These are phyloP conservation scores for Sarcophaga peregrina DNA, from an alignment of 1,140 invertebrate species.

Conservation along the genomic window DNA sequence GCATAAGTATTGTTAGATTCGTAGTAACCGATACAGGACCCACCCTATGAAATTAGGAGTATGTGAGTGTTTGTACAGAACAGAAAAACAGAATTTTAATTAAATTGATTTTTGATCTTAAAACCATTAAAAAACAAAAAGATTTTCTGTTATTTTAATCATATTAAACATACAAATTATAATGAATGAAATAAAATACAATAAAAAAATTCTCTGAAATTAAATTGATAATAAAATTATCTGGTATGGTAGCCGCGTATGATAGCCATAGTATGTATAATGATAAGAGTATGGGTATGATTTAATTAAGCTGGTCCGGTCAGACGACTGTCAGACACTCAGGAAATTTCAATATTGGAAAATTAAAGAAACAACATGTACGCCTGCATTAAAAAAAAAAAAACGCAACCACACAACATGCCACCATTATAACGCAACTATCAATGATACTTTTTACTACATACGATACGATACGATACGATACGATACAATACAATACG, in stretches of 20 bases:
- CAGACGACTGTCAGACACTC: slow-evolving; percentile 6
- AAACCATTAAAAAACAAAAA: background rate
- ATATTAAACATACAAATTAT: background rate
- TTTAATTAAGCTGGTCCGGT: background rate
- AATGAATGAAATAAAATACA: background rate
- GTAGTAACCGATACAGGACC: no score
- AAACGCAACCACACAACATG: background rate
- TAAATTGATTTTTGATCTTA: slow-evolving; percentile 15
- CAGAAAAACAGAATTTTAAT: background rate
- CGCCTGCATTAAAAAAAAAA: background rate
- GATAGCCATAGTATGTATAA: background rate
- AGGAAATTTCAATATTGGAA: slow-evolving; percentile 17
- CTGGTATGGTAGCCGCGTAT: no score
- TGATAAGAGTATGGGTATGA: background rate
- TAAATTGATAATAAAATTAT: no score
- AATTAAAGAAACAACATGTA: background rate
- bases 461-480: no score
- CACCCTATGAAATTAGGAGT: no score
- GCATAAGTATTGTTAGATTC: no score
- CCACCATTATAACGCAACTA: background rate
- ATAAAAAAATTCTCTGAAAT: background rate
- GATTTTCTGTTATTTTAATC: background rate
- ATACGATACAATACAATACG: no score
- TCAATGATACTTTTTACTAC: no score
- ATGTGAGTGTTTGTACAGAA: no score